These are phyloP conservation scores for Luscinia megarhynchos DNA, from an alignment of 2,797 vertebrate genomes.

Conservation along the genomic window DNA sequence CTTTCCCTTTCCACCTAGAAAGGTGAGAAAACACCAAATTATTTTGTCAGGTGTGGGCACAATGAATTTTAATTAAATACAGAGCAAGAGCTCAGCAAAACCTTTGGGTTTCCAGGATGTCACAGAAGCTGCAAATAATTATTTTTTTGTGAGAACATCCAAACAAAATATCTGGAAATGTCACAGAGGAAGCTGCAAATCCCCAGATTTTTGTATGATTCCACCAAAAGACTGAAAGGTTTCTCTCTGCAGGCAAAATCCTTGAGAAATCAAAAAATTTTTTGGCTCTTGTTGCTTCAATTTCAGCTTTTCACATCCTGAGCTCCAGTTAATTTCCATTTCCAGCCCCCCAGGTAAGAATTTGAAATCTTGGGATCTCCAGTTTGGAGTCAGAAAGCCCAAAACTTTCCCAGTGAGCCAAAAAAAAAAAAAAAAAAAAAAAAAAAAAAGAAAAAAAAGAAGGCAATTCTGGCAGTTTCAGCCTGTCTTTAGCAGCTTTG, in stretches of 20 bases:
- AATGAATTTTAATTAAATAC: too few species aligned
- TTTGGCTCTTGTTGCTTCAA: background rate
- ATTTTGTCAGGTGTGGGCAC: too few species aligned
- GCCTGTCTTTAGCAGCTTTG: background rate
- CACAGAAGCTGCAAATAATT: too few species aligned
- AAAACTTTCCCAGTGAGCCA: background rate
- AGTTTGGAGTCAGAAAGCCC: background rate
- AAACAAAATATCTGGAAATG: too few species aligned
- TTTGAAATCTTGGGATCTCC: background rate
- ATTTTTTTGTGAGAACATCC: too few species aligned
- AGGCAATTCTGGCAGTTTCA: background rate
- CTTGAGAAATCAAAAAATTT: background rate
- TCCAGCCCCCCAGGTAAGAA: background rate
- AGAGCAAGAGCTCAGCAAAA: too few species aligned
- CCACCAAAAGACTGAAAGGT: too few species aligned
- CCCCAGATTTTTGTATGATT: too few species aligned
- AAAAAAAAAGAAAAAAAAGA: background rate
- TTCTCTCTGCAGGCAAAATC: background rate
- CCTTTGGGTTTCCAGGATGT: too few species aligned
- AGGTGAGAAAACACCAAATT: too few species aligned
- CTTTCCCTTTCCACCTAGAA: too few species aligned
- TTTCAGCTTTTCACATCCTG: background rate
- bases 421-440: background rate
- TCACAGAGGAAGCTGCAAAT: too few species aligned
- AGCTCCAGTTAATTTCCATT: background rate